Evolutionary conservation across 2,113 vertebrate genomes (phyloP).

Genomic region (Pteruthius melanotis): DNA sequence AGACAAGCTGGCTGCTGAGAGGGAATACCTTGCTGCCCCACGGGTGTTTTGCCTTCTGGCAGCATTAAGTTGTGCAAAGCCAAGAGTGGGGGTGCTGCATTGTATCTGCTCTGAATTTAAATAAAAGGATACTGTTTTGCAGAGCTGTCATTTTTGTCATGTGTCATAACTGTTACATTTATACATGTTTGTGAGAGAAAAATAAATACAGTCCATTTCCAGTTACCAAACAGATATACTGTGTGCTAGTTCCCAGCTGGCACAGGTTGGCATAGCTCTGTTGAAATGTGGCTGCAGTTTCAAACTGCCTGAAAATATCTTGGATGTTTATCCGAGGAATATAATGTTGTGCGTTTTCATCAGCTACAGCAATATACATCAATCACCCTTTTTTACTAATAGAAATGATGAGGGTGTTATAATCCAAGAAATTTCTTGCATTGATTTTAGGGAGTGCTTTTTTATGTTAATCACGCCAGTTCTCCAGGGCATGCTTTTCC

Average conservation of each 20-base stretch:
- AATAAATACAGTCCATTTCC: constrained; percentile 4
- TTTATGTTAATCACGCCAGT: constrained; percentile 18
- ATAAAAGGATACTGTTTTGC: not conserved
- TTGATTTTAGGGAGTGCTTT: constrained; percentile 18
- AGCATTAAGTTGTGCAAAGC: not conserved
- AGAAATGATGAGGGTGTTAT: constrained; percentile 10
- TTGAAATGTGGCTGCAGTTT: constrained; percentile 20
- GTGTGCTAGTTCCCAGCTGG: not conserved
- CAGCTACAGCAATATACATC: constrained; percentile 26
- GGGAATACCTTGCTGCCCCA: not conserved
- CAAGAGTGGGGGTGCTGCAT: not conserved
- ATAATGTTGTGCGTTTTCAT: not conserved
- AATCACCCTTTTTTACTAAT: constrained; percentile 32
- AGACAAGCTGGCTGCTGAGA: not conserved
- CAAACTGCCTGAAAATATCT: constrained; percentile 27
- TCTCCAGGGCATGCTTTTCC: constrained; percentile 14
- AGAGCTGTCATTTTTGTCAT: not conserved
- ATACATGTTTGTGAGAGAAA: not conserved
- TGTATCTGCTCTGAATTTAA: not conserved
- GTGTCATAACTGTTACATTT: constrained; percentile 1
- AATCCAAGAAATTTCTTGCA: constrained; percentile 22
- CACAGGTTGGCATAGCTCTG: not conserved
- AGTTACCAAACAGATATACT: not conserved
- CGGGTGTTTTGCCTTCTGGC: not conserved
- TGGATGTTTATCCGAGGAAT: not conserved